These are phyloP conservation scores for Drosophila borealis DNA, from an alignment of 2,888 invertebrate genomes.

Conservation along the genomic window DNA sequence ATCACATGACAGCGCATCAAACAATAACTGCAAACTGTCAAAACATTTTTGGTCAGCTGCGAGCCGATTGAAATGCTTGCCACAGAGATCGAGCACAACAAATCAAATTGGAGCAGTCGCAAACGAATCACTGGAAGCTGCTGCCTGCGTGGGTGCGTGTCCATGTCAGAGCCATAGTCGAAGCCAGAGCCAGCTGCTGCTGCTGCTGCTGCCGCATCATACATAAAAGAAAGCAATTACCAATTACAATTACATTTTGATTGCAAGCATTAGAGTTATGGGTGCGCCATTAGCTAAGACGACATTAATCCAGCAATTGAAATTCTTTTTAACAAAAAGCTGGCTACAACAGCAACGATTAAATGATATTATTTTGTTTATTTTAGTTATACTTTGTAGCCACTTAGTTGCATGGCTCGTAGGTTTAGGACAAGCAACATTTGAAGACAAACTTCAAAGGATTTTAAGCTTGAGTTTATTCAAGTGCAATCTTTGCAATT, in stretches of 20 bases:
- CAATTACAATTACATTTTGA: conserved; percentile 59
- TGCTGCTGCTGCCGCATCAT: conserved; percentile 18
- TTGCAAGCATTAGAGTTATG: conserved; percentile 23
- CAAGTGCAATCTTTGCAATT: neutral
- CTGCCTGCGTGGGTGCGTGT: conserved; percentile 58
- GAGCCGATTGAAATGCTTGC: conserved; percentile 42
- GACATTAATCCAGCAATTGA: conserved; percentile 71
- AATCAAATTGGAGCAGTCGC: conserved; percentile 73
- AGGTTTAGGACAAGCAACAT: too few species aligned
- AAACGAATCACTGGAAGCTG: conserved; percentile 5
- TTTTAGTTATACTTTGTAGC: neutral
- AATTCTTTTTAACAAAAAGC: conserved; percentile 38
- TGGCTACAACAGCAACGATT: conserved; percentile 21
- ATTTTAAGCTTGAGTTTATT: neutral
- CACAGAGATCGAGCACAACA: conserved; percentile 30
- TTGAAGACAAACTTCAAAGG: neutral
- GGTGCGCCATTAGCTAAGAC: conserved; percentile 74
- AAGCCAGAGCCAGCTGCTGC: conserved; percentile 1
- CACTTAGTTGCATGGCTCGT: too few species aligned
- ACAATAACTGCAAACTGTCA: conserved; percentile 82
- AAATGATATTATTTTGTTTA: neutral
- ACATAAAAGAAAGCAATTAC: conserved; percentile 77
- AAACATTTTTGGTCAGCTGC: conserved; percentile 67
- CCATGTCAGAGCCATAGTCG: conserved; percentile 19
- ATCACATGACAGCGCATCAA: conserved; percentile 81